Evolutionary conservation across 2,797 vertebrate genomes (phyloP), one percentile per base, ranked within the genome.

Genomic region (Huso huso): DNA sequence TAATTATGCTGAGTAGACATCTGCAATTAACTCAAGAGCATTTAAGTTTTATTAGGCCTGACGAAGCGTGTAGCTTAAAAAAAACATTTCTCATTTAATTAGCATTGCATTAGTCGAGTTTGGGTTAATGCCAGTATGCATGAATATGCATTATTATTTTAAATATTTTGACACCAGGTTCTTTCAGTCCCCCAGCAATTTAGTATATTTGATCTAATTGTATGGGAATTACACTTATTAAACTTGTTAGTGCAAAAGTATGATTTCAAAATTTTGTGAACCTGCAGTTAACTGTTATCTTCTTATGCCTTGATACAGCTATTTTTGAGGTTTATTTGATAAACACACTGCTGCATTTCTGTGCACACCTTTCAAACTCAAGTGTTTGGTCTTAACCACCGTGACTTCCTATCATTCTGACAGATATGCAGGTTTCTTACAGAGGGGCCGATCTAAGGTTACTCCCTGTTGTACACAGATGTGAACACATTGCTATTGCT

Each of bases 71-170:
- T 79, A 81, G 80, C 77, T 88, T 82, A 79, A 87, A 81, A 81
- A 82, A 85, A 84, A 78, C 79, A 77, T 82, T 57, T 85, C 82
- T 87, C 77, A 77, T 88, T 86, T 83, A 82, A 84, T 89, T 87
- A 90, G 79, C 75, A 72, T 79, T 80, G 77, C 74, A 82, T 79
- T 83, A 83, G 78, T 70, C 78, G 75, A 78, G 74, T 81, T 82
- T 86, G 83, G 86, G 71, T 68, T 23, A 51, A 69, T 81, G 77
- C 79, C 82, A 87, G 61, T 79, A 81, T 78, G 15, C 57, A 49
- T 63, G 68, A 51, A 67, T 62, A 69, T 58, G 50, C 72, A 66
- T 68, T 69, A 63, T 55, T 10, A 55, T 11, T 49, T 71, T 71
- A 70, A 70, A 75, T 70, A 69, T 71, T 60, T 51, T 59, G 23